Base-by-base conservation (phyloP, 2,888 invertebrate genomes). In the Morpho achilles region DNA sequence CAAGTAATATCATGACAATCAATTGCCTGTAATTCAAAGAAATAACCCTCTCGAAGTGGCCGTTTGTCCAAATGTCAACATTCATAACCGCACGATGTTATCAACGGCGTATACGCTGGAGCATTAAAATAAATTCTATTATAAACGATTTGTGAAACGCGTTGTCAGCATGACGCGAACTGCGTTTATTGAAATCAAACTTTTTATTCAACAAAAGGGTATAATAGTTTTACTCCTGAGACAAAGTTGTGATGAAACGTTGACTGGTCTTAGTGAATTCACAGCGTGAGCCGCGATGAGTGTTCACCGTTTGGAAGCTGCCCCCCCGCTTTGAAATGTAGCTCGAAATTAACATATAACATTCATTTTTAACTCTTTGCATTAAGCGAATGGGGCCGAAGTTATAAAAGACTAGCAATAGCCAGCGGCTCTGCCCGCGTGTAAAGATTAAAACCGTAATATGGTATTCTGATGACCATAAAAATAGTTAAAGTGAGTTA, bases 141-240 rank as follows among this genome's bases (percentile, higher is more conserved):
- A 87, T 81, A 83, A 87, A 88, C 79, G 86, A 83, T 80, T 81
- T 81, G 81, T 84, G 74, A 85, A 82, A 87, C 77, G 87, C 79
- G 70, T 76, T 88, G 88, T 90, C 90, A 90, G 90, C 90, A 84
- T 89, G 90, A 90, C 78, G 73, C 77, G 79, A 78, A 74, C 70
- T 72, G 65, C 70, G 70, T 71, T 75, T 69, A 76, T 74, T 79
- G 70, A 78, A 80, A 82, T 79, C 68, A 73, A 66, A 59, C 77
- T 77, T 80, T 80, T 79, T 69, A 63, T 68, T 58, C 64, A 67
- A 71, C 69, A 79, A 79, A 32, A 76, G 72, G 76, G 69, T 77
- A 76, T 79, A 81, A 87, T 83, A 79, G 83, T 82, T 79, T 75
- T 81, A 16, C 84, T 87, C 85, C 74, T 69, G 65, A 71, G 72